A percentile compares a stretch with the other conserved stretches of the same genome.
These are phyloP conservation scores for Typhlichthys eigenmanni DNA, from an alignment of 2,797 vertebrate species.

Conservation along the genomic window DNA sequence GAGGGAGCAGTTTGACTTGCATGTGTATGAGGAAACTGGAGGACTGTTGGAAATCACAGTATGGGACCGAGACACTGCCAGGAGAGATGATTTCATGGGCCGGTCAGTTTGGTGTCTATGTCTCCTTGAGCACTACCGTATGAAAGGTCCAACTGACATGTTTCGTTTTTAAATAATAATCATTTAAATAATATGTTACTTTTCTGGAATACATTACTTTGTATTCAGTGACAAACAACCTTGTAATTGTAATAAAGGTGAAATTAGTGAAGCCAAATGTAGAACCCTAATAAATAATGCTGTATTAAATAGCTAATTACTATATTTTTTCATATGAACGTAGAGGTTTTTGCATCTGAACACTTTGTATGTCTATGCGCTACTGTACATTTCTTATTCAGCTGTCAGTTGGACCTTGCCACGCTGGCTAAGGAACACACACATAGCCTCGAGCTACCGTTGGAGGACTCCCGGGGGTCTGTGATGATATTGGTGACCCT, in stretches of 20 bases:
- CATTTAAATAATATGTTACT: too few relatives aligned
- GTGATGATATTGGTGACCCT: conserved; percentile 88
- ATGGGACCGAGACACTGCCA: conserved; percentile 91
- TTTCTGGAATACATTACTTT: too few relatives aligned
- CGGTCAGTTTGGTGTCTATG: conserved; percentile 69
- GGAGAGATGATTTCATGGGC: conserved; percentile 94
- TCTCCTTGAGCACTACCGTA: too few relatives aligned
- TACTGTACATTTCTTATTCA: conserved; percentile 46
- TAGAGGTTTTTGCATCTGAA: not conserved
- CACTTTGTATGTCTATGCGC: not conserved
- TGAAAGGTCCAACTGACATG: too few relatives aligned
- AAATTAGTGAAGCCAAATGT: too few relatives aligned
- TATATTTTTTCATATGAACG: too few relatives aligned
- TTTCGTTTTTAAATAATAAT: too few relatives aligned
- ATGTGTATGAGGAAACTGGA: conserved; percentile 88
- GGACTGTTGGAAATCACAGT: conserved; percentile 89
- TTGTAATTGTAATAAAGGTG: too few relatives aligned
- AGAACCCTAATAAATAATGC: too few relatives aligned
- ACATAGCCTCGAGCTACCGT: conserved; percentile 82
- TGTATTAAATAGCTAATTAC: too few relatives aligned
- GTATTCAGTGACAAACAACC: too few relatives aligned
- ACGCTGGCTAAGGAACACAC: conserved; percentile 85
- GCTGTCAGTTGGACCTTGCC: conserved; percentile 88
- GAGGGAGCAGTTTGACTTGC: conserved; percentile 94
- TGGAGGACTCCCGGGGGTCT: conserved; percentile 84